These are phyloP conservation scores for Eurytoma adleriae DNA, from an alignment of 2,888 invertebrate species.

Conservation along the genomic window DNA sequence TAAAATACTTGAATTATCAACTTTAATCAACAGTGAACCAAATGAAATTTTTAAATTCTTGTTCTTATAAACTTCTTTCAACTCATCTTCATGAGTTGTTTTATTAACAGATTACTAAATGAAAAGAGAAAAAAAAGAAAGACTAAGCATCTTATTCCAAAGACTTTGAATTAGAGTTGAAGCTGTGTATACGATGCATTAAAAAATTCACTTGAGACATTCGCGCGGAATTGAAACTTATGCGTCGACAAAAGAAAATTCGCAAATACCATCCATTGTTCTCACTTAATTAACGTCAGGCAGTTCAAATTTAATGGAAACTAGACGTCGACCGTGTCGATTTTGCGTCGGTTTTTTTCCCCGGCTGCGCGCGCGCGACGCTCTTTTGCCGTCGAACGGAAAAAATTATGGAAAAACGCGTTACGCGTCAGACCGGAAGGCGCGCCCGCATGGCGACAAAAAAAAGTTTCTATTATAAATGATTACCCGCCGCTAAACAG, in stretches of 20 bases:
- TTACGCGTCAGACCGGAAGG: conserved; percentile 37
- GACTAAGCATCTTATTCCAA: background rate
- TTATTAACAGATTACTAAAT: background rate
- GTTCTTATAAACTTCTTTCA: too few relatives aligned
- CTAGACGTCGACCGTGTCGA: background rate
- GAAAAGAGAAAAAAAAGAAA: background rate
- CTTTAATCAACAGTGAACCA: too few relatives aligned
- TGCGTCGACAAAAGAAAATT: conserved; percentile 4
- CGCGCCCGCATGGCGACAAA: conserved; percentile 1
- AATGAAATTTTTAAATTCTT: too few relatives aligned
- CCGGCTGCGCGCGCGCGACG: background rate
- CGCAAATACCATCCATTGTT: conserved; percentile 7
- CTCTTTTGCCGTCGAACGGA: background rate
- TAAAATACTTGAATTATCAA: too few relatives aligned
- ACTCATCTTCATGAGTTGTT: too few relatives aligned
- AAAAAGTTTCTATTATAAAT: conserved; percentile 45
- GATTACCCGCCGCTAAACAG: conserved; percentile 33
- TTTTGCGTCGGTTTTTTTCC: conserved; percentile 13
- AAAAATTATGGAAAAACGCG: conserved; percentile 33
- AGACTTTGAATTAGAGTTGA: too few relatives aligned
- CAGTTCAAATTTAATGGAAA: conserved; percentile 26
- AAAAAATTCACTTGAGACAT: too few relatives aligned
- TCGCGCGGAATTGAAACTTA: too few relatives aligned
- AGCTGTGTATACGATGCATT: background rate
- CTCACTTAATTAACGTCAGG: conserved; percentile 20